Base-by-base conservation (phyloP, 2,113 vertebrate species). In the Bubo blakistoni region DNA sequence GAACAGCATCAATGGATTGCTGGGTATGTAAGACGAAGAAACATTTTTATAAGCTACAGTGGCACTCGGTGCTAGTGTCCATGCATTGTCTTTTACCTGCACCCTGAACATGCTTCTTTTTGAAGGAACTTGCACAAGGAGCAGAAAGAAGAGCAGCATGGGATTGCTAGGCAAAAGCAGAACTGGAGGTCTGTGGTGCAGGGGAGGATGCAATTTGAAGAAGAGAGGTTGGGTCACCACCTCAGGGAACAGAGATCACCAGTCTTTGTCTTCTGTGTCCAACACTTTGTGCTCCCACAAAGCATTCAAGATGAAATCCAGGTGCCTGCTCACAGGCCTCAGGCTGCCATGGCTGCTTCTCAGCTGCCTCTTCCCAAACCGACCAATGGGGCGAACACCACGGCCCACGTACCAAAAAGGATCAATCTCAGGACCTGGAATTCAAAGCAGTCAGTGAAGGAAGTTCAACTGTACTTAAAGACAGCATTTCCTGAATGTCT, bases 381-480 rank as follows among this genome's bases (percentile, higher is more conserved):
- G 98, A 6, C 99, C 98, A 1, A 99, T 99, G 93, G 99, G 99
- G 96, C 98, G 97, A 52, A 99, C 99, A 2, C 99, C 99, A 13
- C 98, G 98, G 3, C 98, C 99, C 95, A 99, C 98, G 4, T 99
- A 99, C 99, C 99, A 99, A 86, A 99, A 99, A 2, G 98, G 99
- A 90, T 99, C 98, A 0, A 99, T 99, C 96, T 99, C 98, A n/a
- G 98, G 98, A 98, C 98, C 99, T 99, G 96, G 40, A 97, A 86
- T 92, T 87, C 85, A 96, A 88, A 94, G 49, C 70, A 62, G 70
- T 38, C 36, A 13, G 26, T 89, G 58, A 96, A 85, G 30, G 40
- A 59, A 20, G 36, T 47, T 11, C 26, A 34, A 9, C 46, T 20
- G 38, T 18, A 19, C 55, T 30, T 21, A 14, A 40, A 92, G 44